phyloP scores from a whole-genome alignment of 2,797 vertebrate genomes.

The Intellagama lesueurii region DNA sequence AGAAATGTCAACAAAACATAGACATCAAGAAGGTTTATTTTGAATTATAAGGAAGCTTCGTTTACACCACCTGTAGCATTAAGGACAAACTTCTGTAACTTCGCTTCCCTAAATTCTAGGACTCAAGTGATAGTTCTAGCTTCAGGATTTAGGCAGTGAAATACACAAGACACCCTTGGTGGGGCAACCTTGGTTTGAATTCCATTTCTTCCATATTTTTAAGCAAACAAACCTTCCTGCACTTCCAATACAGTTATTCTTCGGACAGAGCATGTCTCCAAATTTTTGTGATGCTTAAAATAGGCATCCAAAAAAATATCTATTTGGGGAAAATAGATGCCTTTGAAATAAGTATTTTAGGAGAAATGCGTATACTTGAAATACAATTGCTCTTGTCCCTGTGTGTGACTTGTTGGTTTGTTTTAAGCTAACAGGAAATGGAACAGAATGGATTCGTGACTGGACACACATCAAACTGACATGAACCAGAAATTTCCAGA shows the following conservation, averaged over 20 bases:
- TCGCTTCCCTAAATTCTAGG: background rate
- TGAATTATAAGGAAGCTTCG: background rate
- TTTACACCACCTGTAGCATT: background rate
- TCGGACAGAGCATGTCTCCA: background rate
- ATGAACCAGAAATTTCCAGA: background rate
- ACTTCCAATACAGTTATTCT: background rate
- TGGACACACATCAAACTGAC: background rate
- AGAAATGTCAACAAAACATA: constrained; percentile 38
- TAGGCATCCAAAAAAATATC: background rate
- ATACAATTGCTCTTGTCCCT: no score
- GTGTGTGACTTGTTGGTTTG: no score
- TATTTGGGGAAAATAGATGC: background rate
- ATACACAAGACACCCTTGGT: background rate
- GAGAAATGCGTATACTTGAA: no score
- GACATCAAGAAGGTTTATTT: constrained; percentile 34
- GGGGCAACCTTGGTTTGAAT: background rate
- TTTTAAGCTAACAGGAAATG: background rate
- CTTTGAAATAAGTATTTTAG: background rate
- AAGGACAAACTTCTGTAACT: background rate
- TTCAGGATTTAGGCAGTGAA: background rate
- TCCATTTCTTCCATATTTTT: background rate
- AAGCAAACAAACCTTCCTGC: background rate
- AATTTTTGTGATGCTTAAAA: background rate
- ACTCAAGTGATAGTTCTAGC: background rate
- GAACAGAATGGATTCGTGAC: background rate